Evolutionary conservation across 2,797 vertebrate genomes (phyloP).

Genomic region (Esox masquinongy): DNA sequence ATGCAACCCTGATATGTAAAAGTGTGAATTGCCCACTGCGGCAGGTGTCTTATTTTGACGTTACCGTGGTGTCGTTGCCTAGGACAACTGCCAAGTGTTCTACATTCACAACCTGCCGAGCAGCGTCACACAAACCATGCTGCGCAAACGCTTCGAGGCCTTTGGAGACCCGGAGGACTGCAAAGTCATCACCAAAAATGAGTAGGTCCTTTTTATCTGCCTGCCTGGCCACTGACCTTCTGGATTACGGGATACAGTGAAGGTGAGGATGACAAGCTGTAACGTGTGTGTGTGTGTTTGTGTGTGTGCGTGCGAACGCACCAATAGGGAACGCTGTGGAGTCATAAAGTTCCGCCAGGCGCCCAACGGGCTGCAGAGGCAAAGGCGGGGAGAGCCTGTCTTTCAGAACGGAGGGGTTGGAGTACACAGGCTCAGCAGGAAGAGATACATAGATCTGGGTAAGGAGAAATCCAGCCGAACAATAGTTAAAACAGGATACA

Average conservation of each 20-base stretch:
- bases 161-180: constrained; percentile 93
- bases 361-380: constrained; percentile 73
- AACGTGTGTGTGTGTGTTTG: neutral
- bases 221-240: neutral
- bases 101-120: constrained; percentile 92
- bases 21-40: neutral
- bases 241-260: neutral
- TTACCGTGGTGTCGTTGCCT: constrained; percentile 67
- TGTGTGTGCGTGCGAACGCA: constrained; percentile 16
- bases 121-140: constrained; percentile 89
- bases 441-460: constrained; percentile 93
- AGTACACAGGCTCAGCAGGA: constrained; percentile 83
- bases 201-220: constrained; percentile 62
- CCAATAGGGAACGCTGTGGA: constrained; percentile 74
- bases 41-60: constrained; percentile 53
- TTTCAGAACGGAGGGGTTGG: constrained; percentile 81
- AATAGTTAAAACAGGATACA: neutral
- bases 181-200: constrained; percentile 88
- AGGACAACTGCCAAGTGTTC: constrained; percentile 96
- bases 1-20: no score
- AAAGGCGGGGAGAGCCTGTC: constrained; percentile 80
- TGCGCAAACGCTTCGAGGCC: constrained; percentile 93
- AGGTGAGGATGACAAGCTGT: neutral
- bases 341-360: constrained; percentile 89
- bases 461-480: constrained; percentile 48